These are phyloP conservation scores for Potamilus streckersoni DNA, from an alignment of 1,140 invertebrate species.

Conservation along the genomic window DNA sequence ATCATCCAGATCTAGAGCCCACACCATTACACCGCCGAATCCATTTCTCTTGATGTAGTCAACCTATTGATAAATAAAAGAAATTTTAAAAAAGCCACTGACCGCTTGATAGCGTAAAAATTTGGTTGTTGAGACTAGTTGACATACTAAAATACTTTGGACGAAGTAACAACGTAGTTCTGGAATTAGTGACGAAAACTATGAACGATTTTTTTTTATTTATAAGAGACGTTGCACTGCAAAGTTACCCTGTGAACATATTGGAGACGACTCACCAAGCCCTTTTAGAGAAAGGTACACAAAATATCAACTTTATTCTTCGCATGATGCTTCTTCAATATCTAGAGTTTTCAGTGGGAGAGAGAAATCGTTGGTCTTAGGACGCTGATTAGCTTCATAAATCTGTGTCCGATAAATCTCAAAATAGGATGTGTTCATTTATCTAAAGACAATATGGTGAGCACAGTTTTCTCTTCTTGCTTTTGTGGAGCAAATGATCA, in stretches of 20 bases:
- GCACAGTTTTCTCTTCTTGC: too few relatives aligned
- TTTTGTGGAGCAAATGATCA: too few relatives aligned
- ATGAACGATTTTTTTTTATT: neutral
- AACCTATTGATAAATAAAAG: constrained; percentile 12
- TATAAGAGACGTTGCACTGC: neutral
- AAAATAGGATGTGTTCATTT: too few relatives aligned
- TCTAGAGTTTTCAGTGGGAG: too few relatives aligned
- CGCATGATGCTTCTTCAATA: too few relatives aligned
- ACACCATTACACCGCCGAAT: constrained; percentile 81
- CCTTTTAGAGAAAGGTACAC: too few relatives aligned
- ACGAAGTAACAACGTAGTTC: neutral
- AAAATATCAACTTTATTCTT: too few relatives aligned
- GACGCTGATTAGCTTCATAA: too few relatives aligned
- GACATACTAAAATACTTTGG: neutral
- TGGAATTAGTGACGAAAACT: neutral
- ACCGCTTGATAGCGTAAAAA: neutral
- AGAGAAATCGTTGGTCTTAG: too few relatives aligned
- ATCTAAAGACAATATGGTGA: too few relatives aligned
- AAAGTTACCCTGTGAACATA: neutral
- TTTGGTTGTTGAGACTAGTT: neutral
- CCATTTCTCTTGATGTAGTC: constrained; percentile 35
- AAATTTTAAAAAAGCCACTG: neutral
- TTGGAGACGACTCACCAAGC: too few relatives aligned
- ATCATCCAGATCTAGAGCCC: constrained; percentile 98
- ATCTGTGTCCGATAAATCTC: too few relatives aligned